phyloP scores from a whole-genome alignment of 1,140 invertebrate species.

The Mizuhopecten yessoensis region DNA sequence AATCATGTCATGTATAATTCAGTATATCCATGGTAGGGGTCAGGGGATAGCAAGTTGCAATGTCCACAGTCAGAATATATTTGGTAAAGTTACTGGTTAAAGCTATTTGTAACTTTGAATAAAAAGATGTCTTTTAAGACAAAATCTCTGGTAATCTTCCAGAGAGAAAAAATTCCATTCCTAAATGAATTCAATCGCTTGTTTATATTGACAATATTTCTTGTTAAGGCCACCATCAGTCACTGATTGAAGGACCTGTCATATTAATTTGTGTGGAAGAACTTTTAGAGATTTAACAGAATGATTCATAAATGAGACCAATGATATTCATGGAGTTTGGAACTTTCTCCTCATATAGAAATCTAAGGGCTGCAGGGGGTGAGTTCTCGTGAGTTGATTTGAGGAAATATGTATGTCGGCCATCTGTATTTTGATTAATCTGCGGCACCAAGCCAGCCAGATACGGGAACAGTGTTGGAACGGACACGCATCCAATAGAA shows the following conservation, averaged over 20 bases:
- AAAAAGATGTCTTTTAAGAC: too few relatives aligned
- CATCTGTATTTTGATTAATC: not conserved
- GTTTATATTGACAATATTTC: too few relatives aligned
- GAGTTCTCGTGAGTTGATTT: not conserved
- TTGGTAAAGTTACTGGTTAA: too few relatives aligned
- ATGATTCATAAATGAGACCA: not conserved
- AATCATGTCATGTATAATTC: not conserved
- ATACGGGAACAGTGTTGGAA: not conserved
- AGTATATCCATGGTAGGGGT: not conserved
- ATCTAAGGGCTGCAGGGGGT: not conserved
- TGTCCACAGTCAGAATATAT: not conserved
- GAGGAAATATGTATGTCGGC: not conserved
- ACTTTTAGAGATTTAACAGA: not conserved
- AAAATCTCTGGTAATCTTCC: too few relatives aligned
- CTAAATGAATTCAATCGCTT: too few relatives aligned
- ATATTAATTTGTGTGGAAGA: not conserved
- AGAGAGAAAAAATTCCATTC: too few relatives aligned
- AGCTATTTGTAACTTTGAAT: too few relatives aligned
- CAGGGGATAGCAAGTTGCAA: not conserved
- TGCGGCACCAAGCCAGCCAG: not conserved
- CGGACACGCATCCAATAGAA: not conserved
- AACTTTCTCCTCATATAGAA: not conserved
- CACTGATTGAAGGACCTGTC: not conserved
- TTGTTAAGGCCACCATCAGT: not conserved
- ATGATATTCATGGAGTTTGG: not conserved